Base-by-base conservation (phyloP, 2,113 vertebrate species). In the Entomyzon cyanotis region DNA sequence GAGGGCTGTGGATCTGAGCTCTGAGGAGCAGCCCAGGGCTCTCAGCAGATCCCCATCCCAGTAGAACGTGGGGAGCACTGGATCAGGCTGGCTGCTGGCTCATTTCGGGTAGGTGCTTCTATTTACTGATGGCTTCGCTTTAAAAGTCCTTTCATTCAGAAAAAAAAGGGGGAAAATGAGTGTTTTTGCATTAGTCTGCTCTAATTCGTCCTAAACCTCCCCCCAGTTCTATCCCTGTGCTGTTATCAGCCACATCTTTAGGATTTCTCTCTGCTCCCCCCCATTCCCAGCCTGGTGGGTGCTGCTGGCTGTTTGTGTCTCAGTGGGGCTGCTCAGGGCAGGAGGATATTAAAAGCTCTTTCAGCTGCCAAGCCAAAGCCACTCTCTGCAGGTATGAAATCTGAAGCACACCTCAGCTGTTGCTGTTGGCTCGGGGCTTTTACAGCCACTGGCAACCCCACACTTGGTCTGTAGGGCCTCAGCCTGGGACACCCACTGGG, bases 31-130 rank as follows among this genome's bases (percentile, higher is more conserved):
- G 47, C 19, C 33, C 15, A 33, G 70, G 39, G 12, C 44, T 20
- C 75, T 33, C 53, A 9, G 28, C 93, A 87, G 37, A 75, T 62
- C 58, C 63, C 59, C 83, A 42, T 11, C 58, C 44, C 74, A 67
- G 56, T 8, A 37, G 75, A 46, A 44, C 2, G 8, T 33, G 94
- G 78, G 27, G 70, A 94, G 87, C 47, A 1, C 62, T 82, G 93
- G 49, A 90, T 39, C 76, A 60, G 49, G 5, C 76, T 65, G 94
- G 56, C 77, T 73, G 68, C 69, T 58, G 42, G 62, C 87, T 65
- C 12, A 49, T 25, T 46, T 71, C n/a, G 64, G 96, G 96, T 97
- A 96, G 31, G 96, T 97, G 47, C 52, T 79, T 83, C 78, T 70
- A 1, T 73, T 84, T 78, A 4, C 47, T 60, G 23, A 22, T 41